Base-by-base conservation (phyloP, 2,113 vertebrate genomes). In the Pelecanus crispus region DNA sequence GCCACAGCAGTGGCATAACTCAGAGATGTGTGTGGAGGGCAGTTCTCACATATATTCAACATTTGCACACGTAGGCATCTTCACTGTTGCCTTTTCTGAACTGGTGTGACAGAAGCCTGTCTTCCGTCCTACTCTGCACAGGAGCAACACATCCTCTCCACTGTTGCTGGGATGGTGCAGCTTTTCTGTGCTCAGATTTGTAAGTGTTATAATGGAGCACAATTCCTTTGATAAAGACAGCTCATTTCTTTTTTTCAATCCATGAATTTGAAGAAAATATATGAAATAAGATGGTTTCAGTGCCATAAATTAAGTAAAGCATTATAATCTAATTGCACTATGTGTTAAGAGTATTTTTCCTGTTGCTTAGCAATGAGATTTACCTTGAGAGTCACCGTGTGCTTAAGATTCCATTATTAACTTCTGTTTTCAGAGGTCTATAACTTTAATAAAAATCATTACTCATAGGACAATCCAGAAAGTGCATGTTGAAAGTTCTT, bases 341-440 rank as follows among this genome's bases (percentile, higher is more conserved):
- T 80, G n/a, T 87, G 63, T 88, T 95, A 97, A 71, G 66, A 85
- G 62, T 87, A 70, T 93, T 92, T 95, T 86, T 75, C 53, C 45
- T 94, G 78, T 98, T 97, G 90, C 92, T 49, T 96, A 95, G 92
- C 86, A 91, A 88, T 95, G 81, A 63, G 83, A 49, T 88, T 93
- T 87, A 94, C 82, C 75, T 56, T 92, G 86, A 38, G 50, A 49
- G 81, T 95, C 78, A 90, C 81, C 90, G 85, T 88, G 88, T 77
- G 65, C 53, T 90, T 79, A 36, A 67, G 58, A 87, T 91, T 92
- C 92, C n/a, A 40, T 86, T 94, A 85, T 87, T 95, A 95, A 81
- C 81, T 50, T 90, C 26, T 88, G 17, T 92, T 93, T 90, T 77
- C 53, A 86, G 45, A 45, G 17, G 56, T 91, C 95, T 96, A 44